These are phyloP conservation scores for Melinaea menophilus DNA, from an alignment of 2,888 invertebrate genomes.

Conservation along the genomic window DNA sequence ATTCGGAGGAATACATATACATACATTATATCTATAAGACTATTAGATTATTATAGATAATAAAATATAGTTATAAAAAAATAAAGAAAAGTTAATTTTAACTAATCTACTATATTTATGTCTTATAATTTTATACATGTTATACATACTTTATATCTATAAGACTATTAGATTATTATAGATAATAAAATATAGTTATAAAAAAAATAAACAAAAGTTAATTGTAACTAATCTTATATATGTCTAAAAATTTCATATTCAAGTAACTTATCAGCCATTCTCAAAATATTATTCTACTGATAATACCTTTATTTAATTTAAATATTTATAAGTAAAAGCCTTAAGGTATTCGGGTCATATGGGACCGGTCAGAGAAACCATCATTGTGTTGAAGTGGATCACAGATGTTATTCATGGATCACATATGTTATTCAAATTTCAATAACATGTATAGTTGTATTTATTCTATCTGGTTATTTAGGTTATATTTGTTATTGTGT, in stretches of 20 bases:
- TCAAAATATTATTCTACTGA: background rate
- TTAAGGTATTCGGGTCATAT: conserved; percentile 42
- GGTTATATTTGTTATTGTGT: conserved; percentile 1
- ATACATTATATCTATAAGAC: background rate
- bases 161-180: too few relatives aligned
- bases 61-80: too few relatives aligned
- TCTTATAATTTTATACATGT: too few relatives aligned
- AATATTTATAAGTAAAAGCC: conserved; percentile 23
- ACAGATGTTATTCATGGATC: conserved; percentile 11
- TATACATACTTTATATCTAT: background rate
- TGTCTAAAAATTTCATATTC: too few relatives aligned
- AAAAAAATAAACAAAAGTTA: too few relatives aligned
- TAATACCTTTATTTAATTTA: background rate
- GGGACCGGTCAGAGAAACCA: conserved; percentile 44
- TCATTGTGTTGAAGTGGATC: conserved; percentile 12
- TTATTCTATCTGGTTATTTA: conserved; percentile 8
- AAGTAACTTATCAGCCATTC: too few relatives aligned
- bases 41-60: too few relatives aligned
- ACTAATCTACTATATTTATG: too few relatives aligned
- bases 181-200: too few relatives aligned
- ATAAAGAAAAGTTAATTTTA: too few relatives aligned
- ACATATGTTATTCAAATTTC: conserved; percentile 15
- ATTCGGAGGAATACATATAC: background rate
- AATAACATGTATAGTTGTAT: conserved; percentile 9
- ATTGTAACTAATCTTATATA: too few relatives aligned